Base-by-base conservation (phyloP, 2,888 invertebrate genomes). In the Heteromurus nitidus region DNA sequence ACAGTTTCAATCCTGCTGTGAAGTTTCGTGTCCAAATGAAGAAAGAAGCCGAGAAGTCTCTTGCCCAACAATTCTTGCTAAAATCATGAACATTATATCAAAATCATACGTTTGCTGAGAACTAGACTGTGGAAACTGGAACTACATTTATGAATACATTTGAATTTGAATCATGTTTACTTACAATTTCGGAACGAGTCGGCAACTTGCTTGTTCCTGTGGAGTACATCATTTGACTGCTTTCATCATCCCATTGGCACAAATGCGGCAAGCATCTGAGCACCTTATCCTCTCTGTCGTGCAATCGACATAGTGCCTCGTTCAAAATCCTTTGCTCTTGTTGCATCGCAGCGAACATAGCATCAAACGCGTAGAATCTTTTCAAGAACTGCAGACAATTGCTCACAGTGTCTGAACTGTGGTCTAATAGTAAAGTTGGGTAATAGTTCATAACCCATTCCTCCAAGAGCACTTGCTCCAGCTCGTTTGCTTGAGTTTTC, bases 11-110 rank as follows among this genome's bases (percentile, higher is more conserved):
- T 24, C 22, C 72, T 68, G 24, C 74, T 77, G 13, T 81, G 65
- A 2, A 84, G 36, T 30, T 81, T 80, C 0, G 72, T 77, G 42
- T 79, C 82, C 18, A 84, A 64, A 55, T 47, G 69, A 3, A 82
- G 60, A 50, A 84, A 81, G 50, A 82, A 80, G 11, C 77, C 82
- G 26, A 80, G 68, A 7, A 84, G 68, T 1, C 70, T 36, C 7
- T 77, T 55, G 24, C 30, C 22, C 7, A 84, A 20, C 9, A 84
- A 55, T 11, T 74, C 77, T 73, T 74, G 79, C 60, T 62, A 30
- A 28, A 2, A 60, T 60, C n/a, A n/a, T n/a, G n/a, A n/a, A n/a
- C n/a, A n/a, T n/a, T n/a, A n/a, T n/a, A n/a, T n/a, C n/a, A n/a
- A n/a, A n/a, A n/a, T n/a, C n/a, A n/a, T n/a, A n/a, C n/a, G n/a